Percentiles rank a stretch among this genome's conserved stretches.
These are phyloP conservation scores for Amphiduros pacificus DNA, from an alignment of 2,888 invertebrate genomes.

Conservation along the genomic window DNA sequence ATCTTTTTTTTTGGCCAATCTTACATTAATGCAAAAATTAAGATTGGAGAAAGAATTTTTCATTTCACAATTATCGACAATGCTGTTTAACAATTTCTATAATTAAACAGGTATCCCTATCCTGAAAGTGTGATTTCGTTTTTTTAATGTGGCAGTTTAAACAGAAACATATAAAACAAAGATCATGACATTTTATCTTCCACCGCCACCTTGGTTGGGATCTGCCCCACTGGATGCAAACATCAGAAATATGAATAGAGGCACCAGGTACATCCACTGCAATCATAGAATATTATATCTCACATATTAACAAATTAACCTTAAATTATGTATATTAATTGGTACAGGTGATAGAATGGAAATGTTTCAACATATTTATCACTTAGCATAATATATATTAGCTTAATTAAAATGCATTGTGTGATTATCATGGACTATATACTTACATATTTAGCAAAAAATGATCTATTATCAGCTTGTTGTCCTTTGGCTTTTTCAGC, in stretches of 20 bases:
- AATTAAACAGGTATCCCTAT: too few species aligned
- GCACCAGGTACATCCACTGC: slow-evolving; percentile 99
- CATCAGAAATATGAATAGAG: slow-evolving; percentile 86
- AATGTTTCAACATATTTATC: background rate
- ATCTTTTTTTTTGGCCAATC: too few species aligned
- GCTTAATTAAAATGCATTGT: background rate
- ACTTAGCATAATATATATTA: background rate
- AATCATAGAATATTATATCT: slow-evolving; percentile 60
- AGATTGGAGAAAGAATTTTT: too few species aligned
- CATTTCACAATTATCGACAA: too few species aligned
- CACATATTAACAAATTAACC: background rate
- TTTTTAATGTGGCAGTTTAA: too few species aligned
- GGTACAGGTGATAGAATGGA: background rate
- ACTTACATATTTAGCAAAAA: slow-evolving; percentile 96
- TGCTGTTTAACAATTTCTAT: too few species aligned
- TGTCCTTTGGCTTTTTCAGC: slow-evolving; percentile 74
- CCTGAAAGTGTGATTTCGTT: too few species aligned
- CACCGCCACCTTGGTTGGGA: slow-evolving; percentile 26
- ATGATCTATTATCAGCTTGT: slow-evolving; percentile 81
- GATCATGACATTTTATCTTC: too few species aligned
- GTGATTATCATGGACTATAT: background rate
- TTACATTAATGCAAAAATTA: too few species aligned
- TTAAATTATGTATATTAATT: background rate
- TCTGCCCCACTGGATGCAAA: slow-evolving; percentile 73
- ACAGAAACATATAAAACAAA: too few species aligned